phyloP scores from a whole-genome alignment of 2,113 vertebrate species.

The Gobio gobio region DNA sequence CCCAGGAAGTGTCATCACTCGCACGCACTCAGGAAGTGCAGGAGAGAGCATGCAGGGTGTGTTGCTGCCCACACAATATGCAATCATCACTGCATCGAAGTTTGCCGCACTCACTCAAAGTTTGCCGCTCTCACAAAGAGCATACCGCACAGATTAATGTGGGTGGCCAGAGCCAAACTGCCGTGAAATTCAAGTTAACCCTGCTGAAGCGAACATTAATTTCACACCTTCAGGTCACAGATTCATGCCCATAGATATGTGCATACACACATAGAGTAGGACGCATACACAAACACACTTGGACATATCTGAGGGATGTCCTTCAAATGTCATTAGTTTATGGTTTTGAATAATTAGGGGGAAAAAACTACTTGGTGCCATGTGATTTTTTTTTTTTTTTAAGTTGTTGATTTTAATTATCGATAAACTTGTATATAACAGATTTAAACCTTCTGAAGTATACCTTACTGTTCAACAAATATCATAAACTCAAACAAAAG shows the following conservation, averaged over 20 bases:
- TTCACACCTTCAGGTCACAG: slow-evolving; percentile 68
- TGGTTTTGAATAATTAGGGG: neutral
- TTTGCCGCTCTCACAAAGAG: neutral
- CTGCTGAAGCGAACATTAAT: slow-evolving; percentile 68
- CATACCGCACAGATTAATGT: slow-evolving; percentile 47
- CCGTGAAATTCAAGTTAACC: slow-evolving; percentile 65
- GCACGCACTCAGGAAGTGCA: slow-evolving; percentile 35
- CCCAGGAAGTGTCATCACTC: slow-evolving; percentile 34
- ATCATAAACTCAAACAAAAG: neutral
- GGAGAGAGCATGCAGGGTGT: neutral
- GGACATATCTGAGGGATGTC: neutral
- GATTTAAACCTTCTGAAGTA: too few relatives aligned
- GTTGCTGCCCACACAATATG: slow-evolving; percentile 33
- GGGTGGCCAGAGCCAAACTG: slow-evolving; percentile 67
- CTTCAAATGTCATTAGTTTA: neutral
- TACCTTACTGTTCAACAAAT: neutral
- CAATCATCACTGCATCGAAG: slow-evolving; percentile 32
- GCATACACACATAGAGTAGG: slow-evolving; percentile 34
- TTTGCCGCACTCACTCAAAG: slow-evolving; percentile 16
- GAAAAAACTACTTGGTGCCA: neutral
- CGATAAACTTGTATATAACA: too few relatives aligned
- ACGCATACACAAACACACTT: neutral
- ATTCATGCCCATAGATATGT: slow-evolving; percentile 30
- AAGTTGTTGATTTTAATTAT: too few relatives aligned
- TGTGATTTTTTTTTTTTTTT: too few relatives aligned